phyloP scores from a whole-genome alignment of 2,888 invertebrate genomes.

The Dasysyrphus tricinctus region DNA sequence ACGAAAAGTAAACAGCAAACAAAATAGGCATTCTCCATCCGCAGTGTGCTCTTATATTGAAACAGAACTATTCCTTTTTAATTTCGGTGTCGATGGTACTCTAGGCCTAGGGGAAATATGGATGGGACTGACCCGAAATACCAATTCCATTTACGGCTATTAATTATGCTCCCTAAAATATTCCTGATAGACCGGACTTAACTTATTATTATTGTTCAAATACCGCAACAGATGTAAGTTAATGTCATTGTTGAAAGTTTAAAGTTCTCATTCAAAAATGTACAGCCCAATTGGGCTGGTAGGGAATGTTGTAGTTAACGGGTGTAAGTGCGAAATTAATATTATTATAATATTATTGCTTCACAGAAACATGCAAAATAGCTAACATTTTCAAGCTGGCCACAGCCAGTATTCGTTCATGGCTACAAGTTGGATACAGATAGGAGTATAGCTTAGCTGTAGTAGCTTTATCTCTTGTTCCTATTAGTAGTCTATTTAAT shows the following conservation, averaged over 20 bases:
- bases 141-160: slow-evolving; percentile 35
- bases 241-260: slow-evolving; percentile 33
- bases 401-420: background rate
- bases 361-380: background rate
- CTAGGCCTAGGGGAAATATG: slow-evolving; percentile 1
- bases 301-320: slow-evolving; percentile 46
- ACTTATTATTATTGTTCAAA: slow-evolving; percentile 65
- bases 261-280: slow-evolving; percentile 57
- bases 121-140: background rate
- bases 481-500: background rate
- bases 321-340: slow-evolving; percentile 61
- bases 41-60: background rate
- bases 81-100: slow-evolving; percentile 48
- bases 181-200: slow-evolving; percentile 1
- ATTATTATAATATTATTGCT: slow-evolving; percentile 20
- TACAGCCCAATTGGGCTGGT: too few species aligned
- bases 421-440: too few species aligned
- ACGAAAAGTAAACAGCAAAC: slow-evolving; percentile 5
- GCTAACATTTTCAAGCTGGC: background rate
- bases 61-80: slow-evolving; percentile 13
- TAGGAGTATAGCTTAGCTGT: too few species aligned
- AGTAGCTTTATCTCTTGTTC: background rate
- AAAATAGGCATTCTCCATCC: background rate
- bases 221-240: slow-evolving; percentile 33
- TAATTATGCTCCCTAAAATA: slow-evolving; percentile 23